A percentile compares a stretch with the other conserved stretches of the same genome.
phyloP scores from a whole-genome alignment of 2,888 invertebrate genomes.

The Zelleria hepariella region DNA sequence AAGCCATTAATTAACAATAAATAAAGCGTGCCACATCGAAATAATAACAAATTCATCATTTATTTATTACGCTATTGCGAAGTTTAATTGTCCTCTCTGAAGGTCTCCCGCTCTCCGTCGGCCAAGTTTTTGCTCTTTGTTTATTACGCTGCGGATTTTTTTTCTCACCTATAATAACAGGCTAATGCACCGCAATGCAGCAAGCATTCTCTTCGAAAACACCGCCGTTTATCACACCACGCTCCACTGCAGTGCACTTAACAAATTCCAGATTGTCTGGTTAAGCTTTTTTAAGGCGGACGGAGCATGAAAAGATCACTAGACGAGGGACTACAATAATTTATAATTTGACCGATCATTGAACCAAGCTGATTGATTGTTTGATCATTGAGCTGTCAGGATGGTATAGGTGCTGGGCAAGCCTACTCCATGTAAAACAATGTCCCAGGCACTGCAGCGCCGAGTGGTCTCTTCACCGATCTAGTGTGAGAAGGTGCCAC shows the following conservation, averaged over 20 bases:
- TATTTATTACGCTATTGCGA: neutral
- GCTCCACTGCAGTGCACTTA: neutral
- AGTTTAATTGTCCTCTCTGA: neutral
- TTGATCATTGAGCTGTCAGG: no score
- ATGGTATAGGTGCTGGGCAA: no score
- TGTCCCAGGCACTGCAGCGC: no score
- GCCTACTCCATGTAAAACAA: no score
- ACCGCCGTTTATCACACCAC: neutral
- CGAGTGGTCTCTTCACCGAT: no score
- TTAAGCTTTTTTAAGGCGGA: no score
- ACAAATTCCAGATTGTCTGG: no score
- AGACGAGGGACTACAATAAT: no score
- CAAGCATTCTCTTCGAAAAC: neutral
- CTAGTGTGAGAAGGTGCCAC: no score
- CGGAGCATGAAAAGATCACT: no score
- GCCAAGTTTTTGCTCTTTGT: neutral
- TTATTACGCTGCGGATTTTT: neutral
- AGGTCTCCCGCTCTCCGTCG: neutral
- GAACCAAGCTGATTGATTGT: no score
- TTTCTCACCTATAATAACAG: neutral
- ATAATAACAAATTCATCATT: constrained; percentile 41
- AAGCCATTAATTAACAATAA: constrained; percentile 38
- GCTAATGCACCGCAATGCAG: neutral
- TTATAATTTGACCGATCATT: no score
- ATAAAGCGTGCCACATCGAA: constrained; percentile 34